Conservation (phyloP, 1,140 invertebrate genomes). For the Catajapyx aquilonaris region DNA sequence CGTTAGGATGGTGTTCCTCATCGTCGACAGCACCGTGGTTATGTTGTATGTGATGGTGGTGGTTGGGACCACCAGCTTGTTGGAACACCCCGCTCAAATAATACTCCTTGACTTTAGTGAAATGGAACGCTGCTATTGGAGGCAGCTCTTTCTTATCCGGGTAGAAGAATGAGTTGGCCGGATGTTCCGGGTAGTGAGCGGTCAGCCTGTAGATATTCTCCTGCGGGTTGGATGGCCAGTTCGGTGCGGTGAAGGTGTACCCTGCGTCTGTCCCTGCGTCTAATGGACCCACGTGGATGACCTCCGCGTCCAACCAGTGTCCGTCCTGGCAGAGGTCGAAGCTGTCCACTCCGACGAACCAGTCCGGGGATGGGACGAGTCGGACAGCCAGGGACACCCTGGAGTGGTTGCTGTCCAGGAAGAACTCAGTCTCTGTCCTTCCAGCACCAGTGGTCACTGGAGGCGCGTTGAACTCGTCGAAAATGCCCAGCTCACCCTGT, state of each 20-base stretch:
- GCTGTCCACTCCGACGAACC: slow-evolving; percentile 39
- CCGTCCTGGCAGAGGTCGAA: slow-evolving; percentile 37
- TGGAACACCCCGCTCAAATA: no score
- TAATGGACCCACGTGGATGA: slow-evolving; percentile 20
- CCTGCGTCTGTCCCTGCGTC: slow-evolving; percentile 47
- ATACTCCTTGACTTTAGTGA: neutral
- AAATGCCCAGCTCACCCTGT: slow-evolving; percentile 20
- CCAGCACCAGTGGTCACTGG: slow-evolving; percentile 23
- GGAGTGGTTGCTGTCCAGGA: slow-evolving; percentile 25
- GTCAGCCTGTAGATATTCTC: slow-evolving; percentile 33
- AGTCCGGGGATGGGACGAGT: slow-evolving; percentile 39
- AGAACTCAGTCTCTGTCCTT: slow-evolving; percentile 21
- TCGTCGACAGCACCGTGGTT: no score
- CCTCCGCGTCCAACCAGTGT: slow-evolving; percentile 29
- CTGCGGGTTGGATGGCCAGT: slow-evolving; percentile 29
- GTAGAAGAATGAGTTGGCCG: slow-evolving; percentile 36
- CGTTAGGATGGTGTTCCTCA: no score
- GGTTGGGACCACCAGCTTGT: no score
- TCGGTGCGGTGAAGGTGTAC: slow-evolving; percentile 38
- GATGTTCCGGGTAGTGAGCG: slow-evolving; percentile 26
- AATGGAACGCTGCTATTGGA: slow-evolving; percentile 25
- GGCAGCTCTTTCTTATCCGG: slow-evolving; percentile 21
- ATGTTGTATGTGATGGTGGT: no score
- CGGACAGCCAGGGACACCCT: slow-evolving; percentile 22
- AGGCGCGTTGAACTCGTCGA: slow-evolving; percentile 24